Base-by-base conservation (phyloP, 2,113 vertebrate species). In the Notarius lentiginosus region DNA sequence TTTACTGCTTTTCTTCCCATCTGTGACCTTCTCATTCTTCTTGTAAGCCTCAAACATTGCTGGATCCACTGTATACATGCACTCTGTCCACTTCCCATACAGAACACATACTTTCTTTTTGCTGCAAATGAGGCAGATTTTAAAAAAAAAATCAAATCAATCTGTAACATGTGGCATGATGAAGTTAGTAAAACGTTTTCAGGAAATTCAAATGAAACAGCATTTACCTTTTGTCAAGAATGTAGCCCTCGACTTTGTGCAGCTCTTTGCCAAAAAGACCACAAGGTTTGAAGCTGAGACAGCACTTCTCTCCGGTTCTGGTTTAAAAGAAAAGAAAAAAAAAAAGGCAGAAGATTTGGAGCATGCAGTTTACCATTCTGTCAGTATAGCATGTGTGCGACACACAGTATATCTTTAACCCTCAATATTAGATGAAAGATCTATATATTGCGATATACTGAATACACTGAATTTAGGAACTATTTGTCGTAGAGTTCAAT, bases 41-140 rank as follows among this genome's bases (percentile, higher is more conserved):
- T 96, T 98, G 91, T 96, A 95, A 30, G 96, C 94, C 5, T 99
- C 98, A 0, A 98, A 97, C 0, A 94, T 92, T 47, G 95, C 95
- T 0, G 95, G 92, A 90, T 99, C 97, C 1, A 97, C 92, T 0
- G 94, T 95, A 89, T 98, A 98, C 86, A 99, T 92, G 89, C 97
- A 98, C 88, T 99, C 98, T 0, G 98, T 99, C 98, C 98, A 99
- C 91, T 99, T 99, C 66, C 98, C 98, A 24, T 99, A 99, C 18
- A 99, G 94, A 0, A 96, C 95, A 84, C 96, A 97, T 10, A 97
- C 92, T 88, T 98, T 99, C 96, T 96, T 99, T 93, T 99, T 99
- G 93, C 98, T 99, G 93, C 30, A 87, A 63, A 89, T 53, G 77
- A 27, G 12, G 18, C 2, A n/a, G 15, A 17, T 72, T 73, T 30